Conservation (phyloP, 2,797 vertebrate genomes). For the Nyctibius grandis region DNA sequence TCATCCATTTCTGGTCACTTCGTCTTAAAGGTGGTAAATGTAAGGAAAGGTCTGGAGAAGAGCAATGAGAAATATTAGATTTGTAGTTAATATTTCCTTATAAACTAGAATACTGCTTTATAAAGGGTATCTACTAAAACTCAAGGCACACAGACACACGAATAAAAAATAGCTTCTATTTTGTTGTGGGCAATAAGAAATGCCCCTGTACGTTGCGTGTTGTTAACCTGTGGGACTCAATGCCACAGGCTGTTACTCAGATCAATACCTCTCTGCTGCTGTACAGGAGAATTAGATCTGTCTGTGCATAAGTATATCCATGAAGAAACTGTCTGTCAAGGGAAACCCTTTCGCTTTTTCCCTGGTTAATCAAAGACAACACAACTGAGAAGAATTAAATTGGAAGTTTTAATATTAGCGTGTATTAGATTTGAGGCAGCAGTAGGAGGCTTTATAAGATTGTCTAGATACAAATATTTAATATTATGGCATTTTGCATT, state of each 20-base stretch:
- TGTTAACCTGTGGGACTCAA: conserved; percentile 39
- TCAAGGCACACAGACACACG: not conserved
- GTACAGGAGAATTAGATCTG: conserved; percentile 14
- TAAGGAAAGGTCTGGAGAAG: not conserved
- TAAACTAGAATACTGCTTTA: not conserved
- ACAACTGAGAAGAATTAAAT: conserved; percentile 50
- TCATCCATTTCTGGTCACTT: not conserved
- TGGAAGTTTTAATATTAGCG: conserved; percentile 43
- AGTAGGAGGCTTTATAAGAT: conserved; percentile 42
- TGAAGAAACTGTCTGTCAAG: not conserved
- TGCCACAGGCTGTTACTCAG: conserved; percentile 1
- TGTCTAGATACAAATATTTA: conserved; percentile 34
- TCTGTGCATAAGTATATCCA: not conserved
- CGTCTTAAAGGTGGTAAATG: not conserved
- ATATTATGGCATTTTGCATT: conserved; percentile 19
- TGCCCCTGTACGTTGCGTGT: not conserved
- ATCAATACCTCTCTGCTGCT: not conserved
- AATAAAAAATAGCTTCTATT: not conserved
- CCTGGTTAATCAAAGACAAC: conserved; percentile 61
- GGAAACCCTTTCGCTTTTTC: conserved; percentile 15
- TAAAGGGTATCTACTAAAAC: not conserved
- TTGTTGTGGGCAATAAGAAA: not conserved
- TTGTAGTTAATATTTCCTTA: not conserved
- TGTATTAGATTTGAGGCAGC: conserved; percentile 35
- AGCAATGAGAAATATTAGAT: not conserved